These are phyloP conservation scores for Sceloporus tristichus DNA, from an alignment of 2,113 vertebrate genomes.

Conservation along the genomic window DNA sequence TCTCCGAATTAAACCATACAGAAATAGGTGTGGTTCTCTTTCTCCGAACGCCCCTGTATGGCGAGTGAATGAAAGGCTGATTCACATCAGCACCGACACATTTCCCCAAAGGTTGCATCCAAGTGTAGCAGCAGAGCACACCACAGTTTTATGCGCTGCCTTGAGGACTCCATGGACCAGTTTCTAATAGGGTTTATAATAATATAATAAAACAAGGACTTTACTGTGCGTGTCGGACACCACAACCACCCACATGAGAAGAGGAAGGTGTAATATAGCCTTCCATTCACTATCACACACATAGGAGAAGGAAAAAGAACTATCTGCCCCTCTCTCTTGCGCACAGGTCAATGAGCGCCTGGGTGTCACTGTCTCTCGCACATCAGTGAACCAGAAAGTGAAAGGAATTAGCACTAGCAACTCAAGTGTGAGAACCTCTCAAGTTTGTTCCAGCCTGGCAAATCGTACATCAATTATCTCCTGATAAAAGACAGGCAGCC, in stretches of 20 bases:
- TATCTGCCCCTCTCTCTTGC: too few relatives aligned
- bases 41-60: not conserved
- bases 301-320: too few relatives aligned
- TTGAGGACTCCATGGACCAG: too few relatives aligned
- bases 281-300: too few relatives aligned
- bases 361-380: not conserved
- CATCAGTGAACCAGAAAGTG: not conserved
- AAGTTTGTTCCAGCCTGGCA: not conserved
- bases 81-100: not conserved
- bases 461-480: slow-evolving; percentile 4
- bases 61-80: not conserved
- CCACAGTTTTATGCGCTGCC: too few relatives aligned
- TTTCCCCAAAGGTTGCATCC: not conserved
- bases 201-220: not conserved
- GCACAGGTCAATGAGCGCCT: not conserved
- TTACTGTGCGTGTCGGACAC: not conserved
- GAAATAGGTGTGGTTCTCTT: not conserved
- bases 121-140: not conserved
- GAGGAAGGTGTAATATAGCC: not conserved
- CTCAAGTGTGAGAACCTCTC: not conserved
- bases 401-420: not conserved
- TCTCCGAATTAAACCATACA: not conserved
- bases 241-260: not conserved
- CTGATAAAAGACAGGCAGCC: not conserved
- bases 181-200: too few relatives aligned